A percentile compares a stretch with the other conserved stretches of the same genome.
phyloP scores from a whole-genome alignment of 2,113 vertebrate genomes.

The Meles meles region DNA sequence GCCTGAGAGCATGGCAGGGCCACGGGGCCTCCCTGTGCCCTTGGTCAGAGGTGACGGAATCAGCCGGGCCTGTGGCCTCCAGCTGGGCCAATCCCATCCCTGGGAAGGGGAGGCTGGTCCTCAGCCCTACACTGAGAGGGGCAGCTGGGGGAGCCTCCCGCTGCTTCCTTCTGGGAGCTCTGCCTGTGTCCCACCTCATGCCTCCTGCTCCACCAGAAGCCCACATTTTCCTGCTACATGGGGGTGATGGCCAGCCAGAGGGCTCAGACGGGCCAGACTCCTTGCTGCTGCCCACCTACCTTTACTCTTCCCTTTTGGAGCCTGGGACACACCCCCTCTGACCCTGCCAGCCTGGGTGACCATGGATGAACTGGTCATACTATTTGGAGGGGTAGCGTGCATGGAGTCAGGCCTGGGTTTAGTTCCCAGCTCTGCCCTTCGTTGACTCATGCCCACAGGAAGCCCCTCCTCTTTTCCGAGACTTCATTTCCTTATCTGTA shows the following conservation, averaged over 20 bases:
- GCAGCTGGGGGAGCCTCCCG: not conserved
- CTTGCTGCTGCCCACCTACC: not conserved
- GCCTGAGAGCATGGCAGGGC: constrained; percentile 12
- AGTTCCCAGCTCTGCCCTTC: not conserved
- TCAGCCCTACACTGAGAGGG: not conserved
- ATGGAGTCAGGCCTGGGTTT: not conserved
- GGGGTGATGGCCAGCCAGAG: not conserved
- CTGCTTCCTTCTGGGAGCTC: not conserved
- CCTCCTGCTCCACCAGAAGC: not conserved
- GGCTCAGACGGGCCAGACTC: not conserved
- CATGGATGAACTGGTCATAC: not conserved
- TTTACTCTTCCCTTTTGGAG: not conserved
- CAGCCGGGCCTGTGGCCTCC: not conserved
- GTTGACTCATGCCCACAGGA: not conserved
- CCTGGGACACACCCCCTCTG: not conserved
- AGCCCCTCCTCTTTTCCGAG: not conserved
- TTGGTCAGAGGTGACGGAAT: not conserved
- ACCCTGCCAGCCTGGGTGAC: not conserved
- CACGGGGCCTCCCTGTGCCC: not conserved
- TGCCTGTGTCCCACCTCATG: not conserved
- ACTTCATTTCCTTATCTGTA: not conserved
- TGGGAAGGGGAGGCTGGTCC: not conserved
- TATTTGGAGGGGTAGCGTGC: not conserved
- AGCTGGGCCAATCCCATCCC: not conserved
- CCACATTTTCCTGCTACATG: rapidly evolving